Evolutionary conservation across 2,797 vertebrate genomes (phyloP).

Genomic region (Iguana delicatissima): DNA sequence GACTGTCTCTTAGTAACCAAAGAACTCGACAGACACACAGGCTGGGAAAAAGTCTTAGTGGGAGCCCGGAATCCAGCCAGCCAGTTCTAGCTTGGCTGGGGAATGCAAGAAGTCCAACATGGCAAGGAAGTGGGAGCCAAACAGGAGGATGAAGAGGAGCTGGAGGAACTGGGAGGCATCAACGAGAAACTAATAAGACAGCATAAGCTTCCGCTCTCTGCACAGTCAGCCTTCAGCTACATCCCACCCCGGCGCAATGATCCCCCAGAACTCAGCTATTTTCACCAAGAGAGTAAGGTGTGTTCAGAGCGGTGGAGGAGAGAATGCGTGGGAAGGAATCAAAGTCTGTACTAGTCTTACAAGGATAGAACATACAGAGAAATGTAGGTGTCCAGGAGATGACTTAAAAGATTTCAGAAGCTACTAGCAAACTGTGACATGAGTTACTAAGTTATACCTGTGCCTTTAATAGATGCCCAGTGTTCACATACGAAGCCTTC

Average conservation of each 20-base stretch:
- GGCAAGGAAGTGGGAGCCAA: background rate
- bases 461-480: background rate
- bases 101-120: slow-evolving; percentile 19
- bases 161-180: accelerated
- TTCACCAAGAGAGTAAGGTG: slow-evolving; percentile 66
- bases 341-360: background rate
- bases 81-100: background rate
- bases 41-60: background rate
- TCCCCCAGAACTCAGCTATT: slow-evolving; percentile 77
- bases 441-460: background rate
- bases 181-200: accelerated
- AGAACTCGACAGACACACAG: background rate
- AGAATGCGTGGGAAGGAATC: too few relatives aligned
- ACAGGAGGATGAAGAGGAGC: background rate
- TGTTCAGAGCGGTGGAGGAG: background rate
- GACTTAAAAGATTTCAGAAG: background rate
- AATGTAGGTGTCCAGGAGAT: accelerated
- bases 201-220: slow-evolving; percentile 5
- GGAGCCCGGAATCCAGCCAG: background rate
- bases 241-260: slow-evolving; percentile 68
- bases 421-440: background rate
- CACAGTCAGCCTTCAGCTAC: slow-evolving; percentile 72
- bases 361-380: background rate
- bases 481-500: background rate
- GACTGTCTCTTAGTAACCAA: slow-evolving; percentile 39